phyloP scores from a whole-genome alignment of 2,797 vertebrate genomes.

The Esox lucius region DNA sequence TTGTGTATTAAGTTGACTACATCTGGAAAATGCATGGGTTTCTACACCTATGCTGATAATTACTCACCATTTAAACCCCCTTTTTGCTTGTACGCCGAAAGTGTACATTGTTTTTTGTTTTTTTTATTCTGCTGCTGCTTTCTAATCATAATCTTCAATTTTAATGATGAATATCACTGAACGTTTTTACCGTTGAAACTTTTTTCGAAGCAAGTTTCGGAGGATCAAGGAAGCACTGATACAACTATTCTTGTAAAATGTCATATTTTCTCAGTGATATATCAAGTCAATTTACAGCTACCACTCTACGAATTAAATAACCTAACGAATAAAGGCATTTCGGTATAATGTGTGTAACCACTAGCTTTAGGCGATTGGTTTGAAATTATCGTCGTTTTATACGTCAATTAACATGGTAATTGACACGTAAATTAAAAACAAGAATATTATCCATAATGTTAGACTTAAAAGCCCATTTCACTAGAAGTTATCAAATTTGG shows the following conservation, averaged over 20 bases:
- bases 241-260: not conserved
- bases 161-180: not conserved
- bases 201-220: not conserved
- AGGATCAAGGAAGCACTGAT: not conserved
- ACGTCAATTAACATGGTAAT: slow-evolving; percentile 6
- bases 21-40: not conserved
- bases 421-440: slow-evolving; percentile 5
- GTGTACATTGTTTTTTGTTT: not conserved
- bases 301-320: not conserved
- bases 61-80: not conserved
- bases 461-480: not conserved
- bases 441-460: not conserved
- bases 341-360: slow-evolving; percentile 1
- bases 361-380: not conserved
- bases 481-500: not conserved
- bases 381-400: not conserved
- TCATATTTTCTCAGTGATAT: not conserved
- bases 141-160: not conserved
- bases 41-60: not conserved
- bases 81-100: not conserved
- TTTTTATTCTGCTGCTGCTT: not conserved
- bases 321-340: not conserved
- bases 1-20: not conserved
- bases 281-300: slow-evolving; percentile 4
- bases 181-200: not conserved